Evolutionary conservation across 2,113 vertebrate genomes (phyloP), one percentile per base, ranked within the genome.

Genomic region (Melanerpes aurifrons): DNA sequence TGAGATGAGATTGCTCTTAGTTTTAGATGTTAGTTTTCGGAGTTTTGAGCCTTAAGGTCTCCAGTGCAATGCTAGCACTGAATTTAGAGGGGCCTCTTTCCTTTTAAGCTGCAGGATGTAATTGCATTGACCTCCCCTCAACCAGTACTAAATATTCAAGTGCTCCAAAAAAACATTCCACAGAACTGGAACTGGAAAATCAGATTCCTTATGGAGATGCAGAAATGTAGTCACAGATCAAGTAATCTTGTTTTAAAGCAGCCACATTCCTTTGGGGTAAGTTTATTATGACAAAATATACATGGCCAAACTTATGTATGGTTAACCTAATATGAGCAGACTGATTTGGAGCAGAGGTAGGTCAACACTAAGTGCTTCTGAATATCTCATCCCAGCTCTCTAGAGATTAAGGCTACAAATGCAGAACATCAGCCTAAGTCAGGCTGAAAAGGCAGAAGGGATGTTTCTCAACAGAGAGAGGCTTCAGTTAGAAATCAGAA

Each of bases 261-360:
- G 73, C 67, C 90, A 29, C 50, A 70, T 86, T 92, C 83, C 87
- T 95, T 94, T 83, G 82, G 89, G 56, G 54, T 91, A 63, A 72
- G 73, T 95, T 96, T 92, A 90, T 94, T 90, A 94, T 48, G 58
- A 76, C 91, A 89, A 92, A 95, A 92, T 82, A 71, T 77, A 94
- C 75, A 66, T 64, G 64, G 64, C 31, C 82, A 59, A 77, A 92
- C 68, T 89, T 93, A 95, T 90, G 83, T 83, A 56, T 61, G 78
- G 72, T 94, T 88, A 91, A 93, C 76, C 73, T 95, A 94, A 95
- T 96, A 81, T 84, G 86, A 84, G 90, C 76, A 94, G 91, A 94
- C 89, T 95, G 89, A 94, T 96, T 86, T 95, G 93, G 94, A 96
- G 82, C 91, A 90, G 86, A 88, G 93, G 73, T 78, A 93, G 96